A percentile compares a stretch with the other conserved stretches of the same genome.
phyloP scores from a whole-genome alignment of 2,113 vertebrate genomes.

The Gila orcuttii region DNA sequence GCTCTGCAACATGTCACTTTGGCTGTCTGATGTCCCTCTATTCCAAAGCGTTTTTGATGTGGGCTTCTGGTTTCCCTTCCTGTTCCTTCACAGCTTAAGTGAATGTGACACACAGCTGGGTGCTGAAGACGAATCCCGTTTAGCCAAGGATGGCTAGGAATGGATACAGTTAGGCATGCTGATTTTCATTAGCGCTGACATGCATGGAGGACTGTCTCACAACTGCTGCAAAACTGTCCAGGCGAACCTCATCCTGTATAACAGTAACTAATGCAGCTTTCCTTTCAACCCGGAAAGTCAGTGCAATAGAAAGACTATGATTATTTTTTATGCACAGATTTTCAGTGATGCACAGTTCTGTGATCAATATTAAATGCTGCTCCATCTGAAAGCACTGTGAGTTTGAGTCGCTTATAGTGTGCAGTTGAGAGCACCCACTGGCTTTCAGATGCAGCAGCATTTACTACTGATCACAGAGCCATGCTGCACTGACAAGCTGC shows the following conservation, averaged over 20 bases:
- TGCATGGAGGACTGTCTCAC: slow-evolving; percentile 21
- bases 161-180: slow-evolving; percentile 7
- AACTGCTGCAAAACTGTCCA: slow-evolving; percentile 16
- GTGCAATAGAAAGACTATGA: no score
- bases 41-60: slow-evolving; percentile 42
- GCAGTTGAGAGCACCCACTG: no score
- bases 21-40: not conserved
- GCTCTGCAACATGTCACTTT: not conserved
- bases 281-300: not conserved
- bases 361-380: no score
- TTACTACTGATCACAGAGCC: no score
- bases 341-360: no score
- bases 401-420: no score
- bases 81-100: slow-evolving; percentile 40
- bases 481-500: no score
- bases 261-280: not conserved
- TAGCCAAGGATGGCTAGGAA: not conserved
- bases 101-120: slow-evolving; percentile 57
- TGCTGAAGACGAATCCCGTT: slow-evolving; percentile 14
- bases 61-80: slow-evolving; percentile 37
- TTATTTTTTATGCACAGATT: no score
- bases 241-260: not conserved
- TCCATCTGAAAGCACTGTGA: no score
- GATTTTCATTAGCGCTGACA: slow-evolving; percentile 35
- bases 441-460: no score